phyloP scores from a whole-genome alignment of 1,140 invertebrate species.

The Anoplophora glabripennis region DNA sequence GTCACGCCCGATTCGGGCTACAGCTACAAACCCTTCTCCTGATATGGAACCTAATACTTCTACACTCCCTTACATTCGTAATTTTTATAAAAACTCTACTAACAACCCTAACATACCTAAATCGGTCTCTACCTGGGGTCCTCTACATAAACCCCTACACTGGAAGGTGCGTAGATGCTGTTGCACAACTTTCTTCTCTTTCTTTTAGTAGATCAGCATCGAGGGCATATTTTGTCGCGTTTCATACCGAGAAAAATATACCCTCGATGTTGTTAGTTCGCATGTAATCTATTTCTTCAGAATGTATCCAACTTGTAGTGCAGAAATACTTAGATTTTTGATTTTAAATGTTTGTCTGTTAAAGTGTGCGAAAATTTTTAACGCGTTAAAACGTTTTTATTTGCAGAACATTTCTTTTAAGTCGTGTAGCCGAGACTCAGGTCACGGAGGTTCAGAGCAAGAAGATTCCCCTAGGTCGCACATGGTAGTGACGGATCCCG shows the following conservation, averaged over 20 bases:
- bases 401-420: slow-evolving; percentile 72
- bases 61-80: slow-evolving; percentile 58
- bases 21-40: slow-evolving; percentile 38
- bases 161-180: slow-evolving; percentile 62
- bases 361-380: neutral
- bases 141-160: slow-evolving; percentile 64
- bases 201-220: too few relatives aligned
- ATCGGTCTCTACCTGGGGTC: slow-evolving; percentile 64
- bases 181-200: too few relatives aligned
- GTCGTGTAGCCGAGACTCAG: slow-evolving; percentile 62
- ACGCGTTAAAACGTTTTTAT: slow-evolving; percentile 27
- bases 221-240: too few relatives aligned
- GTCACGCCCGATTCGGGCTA: slow-evolving; percentile 36
- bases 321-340: too few relatives aligned
- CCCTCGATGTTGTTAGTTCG: too few relatives aligned
- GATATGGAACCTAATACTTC: slow-evolving; percentile 47
- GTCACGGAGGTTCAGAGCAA: slow-evolving; percentile 63
- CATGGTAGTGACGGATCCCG: slow-evolving; percentile 49
- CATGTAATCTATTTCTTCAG: too few relatives aligned
- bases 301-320: too few relatives aligned
- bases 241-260: too few relatives aligned
- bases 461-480: slow-evolving; percentile 62
- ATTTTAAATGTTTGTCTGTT: slow-evolving; percentile 17
- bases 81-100: slow-evolving; percentile 53
- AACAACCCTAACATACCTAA: slow-evolving; percentile 61